Conservation (phyloP, 2,113 vertebrate genomes). For the Fulica atra region DNA sequence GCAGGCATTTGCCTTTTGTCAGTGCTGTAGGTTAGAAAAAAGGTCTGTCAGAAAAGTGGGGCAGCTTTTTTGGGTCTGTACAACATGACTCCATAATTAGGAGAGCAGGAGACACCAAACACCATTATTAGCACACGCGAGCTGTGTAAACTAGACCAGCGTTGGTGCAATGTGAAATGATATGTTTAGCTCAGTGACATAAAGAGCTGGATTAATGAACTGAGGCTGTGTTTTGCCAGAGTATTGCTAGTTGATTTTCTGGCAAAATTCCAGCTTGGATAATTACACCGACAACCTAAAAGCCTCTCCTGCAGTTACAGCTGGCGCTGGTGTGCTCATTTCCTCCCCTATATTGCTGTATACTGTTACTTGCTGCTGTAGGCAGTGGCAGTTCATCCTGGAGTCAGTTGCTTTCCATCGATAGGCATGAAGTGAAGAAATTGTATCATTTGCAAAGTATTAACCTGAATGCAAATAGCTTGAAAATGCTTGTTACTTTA, state of each 20-base stretch:
- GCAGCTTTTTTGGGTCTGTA: neutral
- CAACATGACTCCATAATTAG: neutral
- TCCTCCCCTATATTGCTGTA: neutral
- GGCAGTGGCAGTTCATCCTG: neutral
- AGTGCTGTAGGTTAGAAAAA: neutral
- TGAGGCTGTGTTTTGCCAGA: conserved; percentile 8
- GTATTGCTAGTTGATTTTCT: neutral
- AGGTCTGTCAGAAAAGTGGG: neutral
- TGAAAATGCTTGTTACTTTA: neutral
- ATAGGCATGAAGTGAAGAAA: neutral
- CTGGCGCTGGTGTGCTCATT: neutral
- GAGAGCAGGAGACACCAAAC: neutral
- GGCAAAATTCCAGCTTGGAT: conserved; percentile 28
- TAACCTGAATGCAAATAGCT: neutral
- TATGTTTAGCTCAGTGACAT: neutral
- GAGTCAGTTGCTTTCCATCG: neutral
- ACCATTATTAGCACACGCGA: neutral
- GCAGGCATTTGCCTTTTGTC: neutral
- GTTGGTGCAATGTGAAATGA: neutral
- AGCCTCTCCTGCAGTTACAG: neutral
- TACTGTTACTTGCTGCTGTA: fast-evolving
- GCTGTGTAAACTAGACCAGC: neutral
- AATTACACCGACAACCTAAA: conserved; percentile 11
- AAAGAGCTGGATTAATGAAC: conserved; percentile 29
- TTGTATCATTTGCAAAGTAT: neutral